Percentiles rank a stretch among this genome's conserved stretches.
Evolutionary conservation across 2,113 vertebrate genomes (phyloP).

Genomic region (Acrocephalus arundinaceus): DNA sequence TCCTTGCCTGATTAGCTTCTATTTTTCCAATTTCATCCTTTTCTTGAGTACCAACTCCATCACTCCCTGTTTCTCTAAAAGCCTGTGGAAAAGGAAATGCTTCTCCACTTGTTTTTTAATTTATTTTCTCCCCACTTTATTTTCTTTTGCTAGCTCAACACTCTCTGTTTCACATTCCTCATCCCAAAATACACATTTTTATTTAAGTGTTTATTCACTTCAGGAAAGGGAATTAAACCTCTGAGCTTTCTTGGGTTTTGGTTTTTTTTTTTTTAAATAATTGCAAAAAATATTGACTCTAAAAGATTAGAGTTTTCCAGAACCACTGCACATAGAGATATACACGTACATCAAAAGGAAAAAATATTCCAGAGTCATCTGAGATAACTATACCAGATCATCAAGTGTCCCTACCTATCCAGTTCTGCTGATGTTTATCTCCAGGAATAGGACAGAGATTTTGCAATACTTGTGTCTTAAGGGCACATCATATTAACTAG

Average conservation of each 20-base stretch:
- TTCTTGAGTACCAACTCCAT: constrained; percentile 25
- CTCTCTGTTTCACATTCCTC: background rate
- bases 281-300: background rate
- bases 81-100: background rate
- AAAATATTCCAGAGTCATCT: background rate
- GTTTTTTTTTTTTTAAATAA: no score
- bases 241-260: background rate
- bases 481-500: background rate
- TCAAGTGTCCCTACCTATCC: background rate
- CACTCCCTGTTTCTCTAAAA: background rate
- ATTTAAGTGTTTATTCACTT: background rate
- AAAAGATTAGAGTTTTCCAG: background rate
- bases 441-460: background rate
- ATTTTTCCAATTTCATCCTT: constrained; percentile 12
- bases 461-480: background rate
- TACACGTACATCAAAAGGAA: background rate
- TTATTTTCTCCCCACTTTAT: background rate
- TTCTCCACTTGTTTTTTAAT: background rate
- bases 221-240: background rate
- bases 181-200: background rate
- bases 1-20: constrained; percentile 37
- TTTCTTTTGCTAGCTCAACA: background rate
- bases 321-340: background rate
- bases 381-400: background rate
- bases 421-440: background rate